phyloP scores from a whole-genome alignment of 2,888 invertebrate genomes.

The Blastobasis adustella region DNA sequence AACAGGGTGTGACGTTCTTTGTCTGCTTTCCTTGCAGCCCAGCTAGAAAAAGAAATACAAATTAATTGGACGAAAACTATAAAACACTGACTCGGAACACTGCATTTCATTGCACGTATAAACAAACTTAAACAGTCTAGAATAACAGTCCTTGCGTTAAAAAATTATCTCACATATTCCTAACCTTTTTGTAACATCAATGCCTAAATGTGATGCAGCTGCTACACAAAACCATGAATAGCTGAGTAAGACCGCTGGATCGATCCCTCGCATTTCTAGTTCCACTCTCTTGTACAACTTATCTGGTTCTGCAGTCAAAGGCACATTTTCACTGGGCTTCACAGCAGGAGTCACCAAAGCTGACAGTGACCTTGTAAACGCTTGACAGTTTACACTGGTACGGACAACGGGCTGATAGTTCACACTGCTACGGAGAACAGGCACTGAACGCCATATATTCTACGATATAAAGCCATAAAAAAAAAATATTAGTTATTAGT shows the following conservation, averaged over 20 bases:
- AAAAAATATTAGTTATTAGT: too few species aligned
- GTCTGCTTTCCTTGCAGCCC: slow-evolving; percentile 81
- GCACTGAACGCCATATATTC: slow-evolving; percentile 44
- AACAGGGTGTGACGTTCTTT: slow-evolving; percentile 87
- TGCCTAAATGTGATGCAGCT: slow-evolving; percentile 87
- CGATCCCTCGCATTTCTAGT: slow-evolving; percentile 90
- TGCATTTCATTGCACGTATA: not conserved
- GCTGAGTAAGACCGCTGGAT: slow-evolving; percentile 90
- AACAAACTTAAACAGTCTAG: slow-evolving; percentile 1
- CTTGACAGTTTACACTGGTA: slow-evolving; percentile 25
- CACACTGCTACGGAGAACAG: slow-evolving; percentile 28
- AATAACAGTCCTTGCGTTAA: not conserved
- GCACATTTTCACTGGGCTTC: slow-evolving; percentile 31
- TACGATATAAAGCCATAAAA: slow-evolving; percentile 17
- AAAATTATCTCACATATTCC: slow-evolving; percentile 20
- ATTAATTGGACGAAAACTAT: not conserved
- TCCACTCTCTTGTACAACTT: slow-evolving; percentile 88
- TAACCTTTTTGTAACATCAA: slow-evolving; percentile 83
- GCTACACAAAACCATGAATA: slow-evolving; percentile 89
- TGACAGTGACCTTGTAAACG: slow-evolving; percentile 30
- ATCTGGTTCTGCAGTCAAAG: slow-evolving; percentile 72
- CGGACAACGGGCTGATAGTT: slow-evolving; percentile 24
- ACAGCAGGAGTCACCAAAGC: slow-evolving; percentile 26
- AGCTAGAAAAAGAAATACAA: slow-evolving; percentile 70
- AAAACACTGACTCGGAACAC: too few species aligned